Conservation (phyloP, 2,113 vertebrate species). For the Chamaetylas fuelleborni region DNA sequence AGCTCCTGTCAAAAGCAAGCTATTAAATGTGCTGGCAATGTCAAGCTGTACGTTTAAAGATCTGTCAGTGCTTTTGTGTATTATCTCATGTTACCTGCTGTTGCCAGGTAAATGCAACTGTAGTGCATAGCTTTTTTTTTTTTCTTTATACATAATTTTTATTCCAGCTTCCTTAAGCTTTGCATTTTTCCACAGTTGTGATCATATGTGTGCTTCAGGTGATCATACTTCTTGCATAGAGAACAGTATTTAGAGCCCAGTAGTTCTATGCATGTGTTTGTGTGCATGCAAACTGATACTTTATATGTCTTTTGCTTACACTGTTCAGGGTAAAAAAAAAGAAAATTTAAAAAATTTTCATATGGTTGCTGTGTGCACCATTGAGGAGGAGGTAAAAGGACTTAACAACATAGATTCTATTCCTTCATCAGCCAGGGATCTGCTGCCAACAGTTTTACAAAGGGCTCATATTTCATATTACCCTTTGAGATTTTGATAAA, state of each 20-base stretch:
- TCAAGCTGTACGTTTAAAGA: background rate
- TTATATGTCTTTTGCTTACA: background rate
- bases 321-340: background rate
- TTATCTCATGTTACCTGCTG: conserved; percentile 1
- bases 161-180: background rate
- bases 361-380: background rate
- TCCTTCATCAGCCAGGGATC: background rate
- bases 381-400: background rate
- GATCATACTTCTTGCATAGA: background rate
- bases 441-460: conserved; percentile 4
- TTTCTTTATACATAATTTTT: background rate
- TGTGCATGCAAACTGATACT: background rate
- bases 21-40: conserved; percentile 9
- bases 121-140: background rate
- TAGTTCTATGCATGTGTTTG: background rate
- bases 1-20: conserved; percentile 29
- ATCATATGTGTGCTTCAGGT: background rate
- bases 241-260: background rate
- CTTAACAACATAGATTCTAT: background rate
- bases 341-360: background rate
- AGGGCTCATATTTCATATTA: conserved; percentile 13
- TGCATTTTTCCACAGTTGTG: background rate
- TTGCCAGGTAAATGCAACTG: conserved; percentile 18
- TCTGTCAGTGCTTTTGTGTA: background rate
- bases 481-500: background rate